These are phyloP conservation scores for Onthophagus taurus DNA, from an alignment of 1,140 invertebrate genomes.

Conservation along the genomic window DNA sequence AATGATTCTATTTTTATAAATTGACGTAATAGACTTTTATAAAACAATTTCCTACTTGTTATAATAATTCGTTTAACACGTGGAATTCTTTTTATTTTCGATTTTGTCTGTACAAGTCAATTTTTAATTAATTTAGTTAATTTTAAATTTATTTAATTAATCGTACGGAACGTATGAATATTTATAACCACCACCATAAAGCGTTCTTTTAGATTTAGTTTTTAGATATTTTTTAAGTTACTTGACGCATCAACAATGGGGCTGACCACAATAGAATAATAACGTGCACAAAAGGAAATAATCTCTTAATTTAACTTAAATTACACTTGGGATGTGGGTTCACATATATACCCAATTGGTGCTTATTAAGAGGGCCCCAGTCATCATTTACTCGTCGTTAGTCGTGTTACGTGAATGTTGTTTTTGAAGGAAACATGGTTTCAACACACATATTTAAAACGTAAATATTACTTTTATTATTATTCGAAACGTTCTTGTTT, in stretches of 20 bases:
- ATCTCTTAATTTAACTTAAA: conserved; percentile 39
- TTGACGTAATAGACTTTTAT: too few relatives aligned
- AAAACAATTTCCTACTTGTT: too few relatives aligned
- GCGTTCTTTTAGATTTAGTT: neutral
- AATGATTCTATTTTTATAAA: too few relatives aligned
- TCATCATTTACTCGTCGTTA: too few relatives aligned
- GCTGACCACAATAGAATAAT: conserved; percentile 34
- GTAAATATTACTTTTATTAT: neutral
- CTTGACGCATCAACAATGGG: conserved; percentile 20
- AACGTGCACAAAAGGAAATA: conserved; percentile 37
- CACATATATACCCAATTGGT: conserved; percentile 36
- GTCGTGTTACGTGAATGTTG: conserved; percentile 6
- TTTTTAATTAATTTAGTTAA: neutral
- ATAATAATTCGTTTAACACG: too few relatives aligned
- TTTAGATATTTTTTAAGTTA: conserved; percentile 3
- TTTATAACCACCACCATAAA: neutral
- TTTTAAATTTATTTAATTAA: neutral
- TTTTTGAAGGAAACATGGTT: conserved; percentile 5
- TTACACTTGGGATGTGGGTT: conserved; percentile 36
- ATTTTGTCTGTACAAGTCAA: neutral
- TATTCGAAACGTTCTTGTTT: neutral
- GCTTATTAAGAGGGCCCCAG: too few relatives aligned
- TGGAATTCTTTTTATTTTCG: neutral
- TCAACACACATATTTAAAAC: conserved; percentile 1
- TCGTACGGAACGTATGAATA: neutral